Base-by-base conservation (phyloP, 2,888 invertebrate species). In the Polydrusus pterygomalis region DNA sequence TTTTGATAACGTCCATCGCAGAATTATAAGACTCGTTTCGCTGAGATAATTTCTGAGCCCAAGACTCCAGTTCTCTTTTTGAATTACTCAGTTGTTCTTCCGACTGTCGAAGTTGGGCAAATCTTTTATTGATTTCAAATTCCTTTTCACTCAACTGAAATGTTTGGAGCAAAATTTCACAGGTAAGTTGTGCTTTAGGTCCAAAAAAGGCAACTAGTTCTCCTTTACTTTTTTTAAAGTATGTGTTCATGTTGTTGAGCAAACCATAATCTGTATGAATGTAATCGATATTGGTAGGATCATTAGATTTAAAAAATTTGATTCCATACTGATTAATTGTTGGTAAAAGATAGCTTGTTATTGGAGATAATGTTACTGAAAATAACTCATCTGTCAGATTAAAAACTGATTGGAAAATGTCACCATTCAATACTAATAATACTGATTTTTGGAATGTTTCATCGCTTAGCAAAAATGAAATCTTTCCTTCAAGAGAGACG, bases 221-320 rank as follows among this genome's bases (percentile, higher is more conserved):
- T n/a, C 25, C 54, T 20, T 15, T 11, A 13, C 15, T 54, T 25
- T 54, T 54, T 54, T 54, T 11, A 13, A 15, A 54, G 13, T 3
- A 54, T 5, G 8, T 25, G 20, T 11, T 25, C n/a, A n/a, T n/a
- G 25, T 15, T 25, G 20, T 54, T 13, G 11, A 54, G 13, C 25
- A 54, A 54, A 13, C 54, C 54, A 25, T 25, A 54, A 25, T 54
- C 54, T 54, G 54, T 54, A 7, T 25, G 54, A 25, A 54, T 54
- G 13, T 10, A 54, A 2, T 54, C 25, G 13, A 54, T 13, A n/a
- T n/a, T n/a, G n/a, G n/a, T n/a, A n/a, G n/a, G n/a, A 25, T 25
- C 15, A 25, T 54, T 25, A 20, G 25, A 13, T 25, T 25, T 54
- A 25, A 54, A 54, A 25, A 54, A 54, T 25, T 25, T 20, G 11